Conservation (phyloP, 2,888 invertebrate species). For the Trichogramma dendrolimi region DNA sequence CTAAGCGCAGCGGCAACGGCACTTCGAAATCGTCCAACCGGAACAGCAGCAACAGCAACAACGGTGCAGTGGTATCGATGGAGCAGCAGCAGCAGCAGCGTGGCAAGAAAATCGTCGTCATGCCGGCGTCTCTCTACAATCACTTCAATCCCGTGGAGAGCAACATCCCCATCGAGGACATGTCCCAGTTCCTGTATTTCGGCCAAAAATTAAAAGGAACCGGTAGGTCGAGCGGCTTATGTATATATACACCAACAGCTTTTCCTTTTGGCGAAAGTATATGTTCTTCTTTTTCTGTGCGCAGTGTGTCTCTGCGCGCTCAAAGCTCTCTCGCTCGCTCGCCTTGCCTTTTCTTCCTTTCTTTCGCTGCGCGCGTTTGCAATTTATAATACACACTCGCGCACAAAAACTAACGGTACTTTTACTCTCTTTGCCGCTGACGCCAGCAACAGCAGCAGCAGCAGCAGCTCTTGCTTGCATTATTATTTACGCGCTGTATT, state of each 20-base stretch:
- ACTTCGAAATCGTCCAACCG: constrained; percentile 6
- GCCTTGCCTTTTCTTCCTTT: too few species aligned
- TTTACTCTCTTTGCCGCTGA: constrained; percentile 12
- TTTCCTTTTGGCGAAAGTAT: constrained; percentile 14
- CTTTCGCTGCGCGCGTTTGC: background rate
- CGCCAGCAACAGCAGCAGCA: too few species aligned
- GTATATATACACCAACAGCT: background rate
- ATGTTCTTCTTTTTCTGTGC: too few species aligned
- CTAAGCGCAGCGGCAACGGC: constrained; percentile 8
- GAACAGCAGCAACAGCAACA: background rate
- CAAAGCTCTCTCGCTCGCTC: too few species aligned
- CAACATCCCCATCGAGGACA: constrained; percentile 62
- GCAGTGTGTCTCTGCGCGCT: too few species aligned
- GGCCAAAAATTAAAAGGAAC: constrained; percentile 60
- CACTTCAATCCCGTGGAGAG: constrained; percentile 63
- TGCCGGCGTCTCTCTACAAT: constrained; percentile 63
- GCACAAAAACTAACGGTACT: constrained; percentile 18
- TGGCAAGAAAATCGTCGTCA: constrained; percentile 57
- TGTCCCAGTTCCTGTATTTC: constrained; percentile 68
- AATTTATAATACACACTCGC: constrained; percentile 21
- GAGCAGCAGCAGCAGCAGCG: constrained; percentile 46
- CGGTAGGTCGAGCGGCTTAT: constrained; percentile 12
- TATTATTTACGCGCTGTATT: background rate
- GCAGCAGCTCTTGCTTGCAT: background rate
- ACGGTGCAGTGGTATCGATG: constrained; percentile 40